These are phyloP conservation scores for Acinonyx jubatus DNA, from an alignment of 2,113 vertebrate genomes.

Conservation along the genomic window DNA sequence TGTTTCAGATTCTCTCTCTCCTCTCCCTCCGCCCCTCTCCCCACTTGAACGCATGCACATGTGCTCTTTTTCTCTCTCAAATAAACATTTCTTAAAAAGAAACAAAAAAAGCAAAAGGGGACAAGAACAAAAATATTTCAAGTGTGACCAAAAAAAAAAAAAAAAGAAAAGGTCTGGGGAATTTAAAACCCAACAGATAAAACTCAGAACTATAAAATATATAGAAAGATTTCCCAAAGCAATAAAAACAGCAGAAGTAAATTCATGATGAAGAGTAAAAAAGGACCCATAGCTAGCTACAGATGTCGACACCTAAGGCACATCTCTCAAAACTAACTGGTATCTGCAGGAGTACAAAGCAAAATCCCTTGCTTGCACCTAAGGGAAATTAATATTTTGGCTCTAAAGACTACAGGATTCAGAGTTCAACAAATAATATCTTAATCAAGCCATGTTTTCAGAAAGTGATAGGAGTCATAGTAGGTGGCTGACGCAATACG, in stretches of 20 bases:
- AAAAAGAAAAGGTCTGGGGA: neutral
- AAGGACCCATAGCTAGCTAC: neutral
- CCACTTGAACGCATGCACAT: too few species aligned
- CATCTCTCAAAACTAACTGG: neutral
- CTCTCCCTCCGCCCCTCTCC: too few species aligned
- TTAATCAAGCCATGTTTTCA: neutral
- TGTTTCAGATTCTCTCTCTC: too few species aligned
- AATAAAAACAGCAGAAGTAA: neutral
- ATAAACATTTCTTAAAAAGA: too few species aligned
- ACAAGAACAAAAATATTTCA: neutral
- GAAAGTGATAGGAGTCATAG: neutral
- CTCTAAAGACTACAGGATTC: neutral
- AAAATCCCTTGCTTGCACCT: neutral
- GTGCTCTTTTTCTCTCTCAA: too few species aligned
- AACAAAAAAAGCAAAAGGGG: neutral
- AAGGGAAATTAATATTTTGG: neutral
- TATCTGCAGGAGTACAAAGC: neutral
- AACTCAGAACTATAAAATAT: neutral
- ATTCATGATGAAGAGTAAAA: neutral
- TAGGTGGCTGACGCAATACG: neutral
- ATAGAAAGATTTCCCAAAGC: neutral
- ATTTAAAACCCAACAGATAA: neutral
- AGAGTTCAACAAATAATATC: neutral
- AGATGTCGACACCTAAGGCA: neutral
- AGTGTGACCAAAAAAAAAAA: neutral